phyloP scores from a whole-genome alignment of 2,888 invertebrate species.

The Brenthis hecate region DNA sequence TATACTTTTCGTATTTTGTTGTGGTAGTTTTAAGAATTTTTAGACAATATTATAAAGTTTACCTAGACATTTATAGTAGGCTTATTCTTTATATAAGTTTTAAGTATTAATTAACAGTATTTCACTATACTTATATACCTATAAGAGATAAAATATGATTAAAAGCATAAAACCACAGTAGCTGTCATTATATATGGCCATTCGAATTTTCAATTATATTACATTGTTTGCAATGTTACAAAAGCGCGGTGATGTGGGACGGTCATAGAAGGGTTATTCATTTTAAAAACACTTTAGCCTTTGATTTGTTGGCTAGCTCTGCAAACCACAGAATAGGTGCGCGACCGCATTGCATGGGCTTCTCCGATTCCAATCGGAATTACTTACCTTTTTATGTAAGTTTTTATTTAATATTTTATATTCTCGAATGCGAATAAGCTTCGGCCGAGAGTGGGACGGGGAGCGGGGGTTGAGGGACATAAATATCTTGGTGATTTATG shows the following conservation, averaged over 20 bases:
- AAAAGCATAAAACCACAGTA: no score
- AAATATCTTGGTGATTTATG: slow-evolving; percentile 82
- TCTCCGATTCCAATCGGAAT: slow-evolving; percentile 75
- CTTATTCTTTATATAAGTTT: neutral
- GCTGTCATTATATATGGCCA: neutral
- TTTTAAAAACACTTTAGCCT: slow-evolving; percentile 50
- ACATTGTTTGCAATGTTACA: slow-evolving; percentile 23
- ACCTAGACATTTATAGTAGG: neutral
- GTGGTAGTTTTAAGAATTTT: slow-evolving; percentile 40
- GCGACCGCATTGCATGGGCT: slow-evolving; percentile 62
- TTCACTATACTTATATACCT: no score
- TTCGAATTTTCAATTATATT: slow-evolving; percentile 3
- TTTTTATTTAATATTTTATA: slow-evolving; percentile 81
- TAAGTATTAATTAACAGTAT: neutral
- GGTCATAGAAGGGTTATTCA: slow-evolving; percentile 44
- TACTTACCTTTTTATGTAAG: slow-evolving; percentile 78
- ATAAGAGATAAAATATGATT: no score
- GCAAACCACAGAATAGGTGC: slow-evolving; percentile 68
- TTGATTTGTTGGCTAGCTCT: slow-evolving; percentile 55
- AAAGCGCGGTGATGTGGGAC: slow-evolving; percentile 26
- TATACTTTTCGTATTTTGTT: slow-evolving; percentile 68
- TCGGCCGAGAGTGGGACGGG: slow-evolving; percentile 55
- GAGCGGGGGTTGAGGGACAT: slow-evolving; percentile 72
- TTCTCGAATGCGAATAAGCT: slow-evolving; percentile 71
- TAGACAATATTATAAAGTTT: slow-evolving; percentile 46